A percentile compares a stretch with the other conserved stretches of the same genome.
Evolutionary conservation across 2,888 invertebrate genomes (phyloP).

Genomic region (Ochropacha duplaris): DNA sequence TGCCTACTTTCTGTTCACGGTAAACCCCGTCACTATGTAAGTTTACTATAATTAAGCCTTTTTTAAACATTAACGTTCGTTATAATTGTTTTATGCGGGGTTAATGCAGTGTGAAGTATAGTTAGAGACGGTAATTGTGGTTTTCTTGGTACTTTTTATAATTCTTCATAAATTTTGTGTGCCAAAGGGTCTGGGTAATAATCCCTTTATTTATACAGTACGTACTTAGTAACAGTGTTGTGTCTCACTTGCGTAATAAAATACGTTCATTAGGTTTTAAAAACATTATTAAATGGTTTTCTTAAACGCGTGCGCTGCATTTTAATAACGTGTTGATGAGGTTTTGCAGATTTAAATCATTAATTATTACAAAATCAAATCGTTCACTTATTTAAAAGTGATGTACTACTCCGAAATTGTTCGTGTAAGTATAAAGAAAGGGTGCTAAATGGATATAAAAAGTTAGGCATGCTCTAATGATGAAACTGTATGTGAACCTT

Average conservation of each 20-base stretch:
- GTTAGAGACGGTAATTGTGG: slow-evolving; percentile 7
- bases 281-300: background rate
- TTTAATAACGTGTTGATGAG: background rate
- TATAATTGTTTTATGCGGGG: slow-evolving; percentile 7
- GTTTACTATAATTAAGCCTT: slow-evolving; percentile 5
- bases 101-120: slow-evolving; percentile 10
- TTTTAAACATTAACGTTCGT: slow-evolving; percentile 7
- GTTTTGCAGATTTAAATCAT: background rate
- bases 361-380: too few species aligned
- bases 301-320: background rate
- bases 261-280: background rate
- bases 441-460: background rate
- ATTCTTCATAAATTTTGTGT: slow-evolving; percentile 1
- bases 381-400: too few species aligned
- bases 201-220: background rate
- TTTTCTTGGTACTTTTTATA: slow-evolving; percentile 2
- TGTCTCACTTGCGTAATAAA: background rate
- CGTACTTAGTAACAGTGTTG: background rate
- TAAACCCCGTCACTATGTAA: slow-evolving; percentile 1
- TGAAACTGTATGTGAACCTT: background rate
- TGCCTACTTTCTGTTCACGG: background rate
- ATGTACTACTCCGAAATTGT: too few species aligned
- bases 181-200: background rate
- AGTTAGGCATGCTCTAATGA: background rate
- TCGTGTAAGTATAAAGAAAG: background rate